These are phyloP conservation scores for Micromussa lordhowensis DNA, from an alignment of 92 coral and sea anemone genomes.

Conservation along the genomic window DNA sequence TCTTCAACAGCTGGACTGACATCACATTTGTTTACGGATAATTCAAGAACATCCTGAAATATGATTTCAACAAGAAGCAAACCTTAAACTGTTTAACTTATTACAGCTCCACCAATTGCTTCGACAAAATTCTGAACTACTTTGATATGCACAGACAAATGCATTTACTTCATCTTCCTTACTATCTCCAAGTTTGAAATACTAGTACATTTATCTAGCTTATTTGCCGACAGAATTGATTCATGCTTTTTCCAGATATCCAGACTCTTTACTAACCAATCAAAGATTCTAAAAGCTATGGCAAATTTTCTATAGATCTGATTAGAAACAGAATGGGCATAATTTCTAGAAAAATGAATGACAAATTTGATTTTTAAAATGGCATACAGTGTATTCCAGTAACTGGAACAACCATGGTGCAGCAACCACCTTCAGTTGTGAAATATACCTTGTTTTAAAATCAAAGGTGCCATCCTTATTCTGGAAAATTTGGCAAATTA, in stretches of 20 bases:
- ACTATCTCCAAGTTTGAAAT: neutral
- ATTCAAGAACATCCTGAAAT: conserved; percentile 30
- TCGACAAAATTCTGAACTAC: neutral
- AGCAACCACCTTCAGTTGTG: too few species aligned
- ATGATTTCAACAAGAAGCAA: neutral
- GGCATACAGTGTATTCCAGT: too few species aligned
- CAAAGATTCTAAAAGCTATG: neutral
- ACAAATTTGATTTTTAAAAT: too few species aligned
- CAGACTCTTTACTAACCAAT: neutral
- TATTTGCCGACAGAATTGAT: too few species aligned
- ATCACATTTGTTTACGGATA: neutral
- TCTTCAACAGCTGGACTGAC: neutral
- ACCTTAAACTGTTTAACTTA: neutral
- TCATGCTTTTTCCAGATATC: neutral
- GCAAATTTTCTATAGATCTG: neutral
- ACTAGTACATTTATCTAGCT: too few species aligned
- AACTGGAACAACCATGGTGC: too few species aligned
- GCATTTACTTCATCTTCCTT: neutral
- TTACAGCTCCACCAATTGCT: neutral
- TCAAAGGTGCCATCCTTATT: too few species aligned
- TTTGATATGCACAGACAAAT: too few species aligned
- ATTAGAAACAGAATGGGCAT: too few species aligned
- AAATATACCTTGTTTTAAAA: too few species aligned
- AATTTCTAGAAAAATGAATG: too few species aligned
- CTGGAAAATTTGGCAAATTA: too few species aligned